A percentile compares a stretch with the other conserved stretches of the same genome.
These are phyloP conservation scores for Teleogryllus oceanicus DNA, from an alignment of 2,888 invertebrate species.

Conservation along the genomic window DNA sequence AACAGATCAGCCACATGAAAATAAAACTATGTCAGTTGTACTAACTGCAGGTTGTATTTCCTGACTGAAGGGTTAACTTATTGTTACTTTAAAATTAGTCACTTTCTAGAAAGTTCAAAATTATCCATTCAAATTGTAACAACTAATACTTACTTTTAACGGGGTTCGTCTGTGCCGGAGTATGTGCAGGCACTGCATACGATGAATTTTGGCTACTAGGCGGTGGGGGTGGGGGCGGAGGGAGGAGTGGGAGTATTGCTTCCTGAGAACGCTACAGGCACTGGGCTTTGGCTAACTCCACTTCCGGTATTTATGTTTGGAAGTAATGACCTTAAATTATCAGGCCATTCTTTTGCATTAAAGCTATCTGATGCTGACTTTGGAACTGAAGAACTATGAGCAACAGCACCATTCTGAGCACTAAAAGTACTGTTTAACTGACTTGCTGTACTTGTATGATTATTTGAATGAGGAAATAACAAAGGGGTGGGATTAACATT, in stretches of 20 bases:
- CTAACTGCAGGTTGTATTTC: no score
- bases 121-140: no score
- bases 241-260: neutral
- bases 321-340: constrained; percentile 47
- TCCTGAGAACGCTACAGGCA: constrained; percentile 25
- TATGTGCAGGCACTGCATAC: no score
- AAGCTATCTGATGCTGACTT: constrained; percentile 41
- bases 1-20: no score
- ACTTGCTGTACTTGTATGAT: constrained; percentile 20
- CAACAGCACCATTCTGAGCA: constrained; percentile 26
- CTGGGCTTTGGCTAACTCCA: constrained; percentile 12
- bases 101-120: no score
- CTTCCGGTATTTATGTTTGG: constrained; percentile 39
- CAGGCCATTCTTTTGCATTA: constrained; percentile 54
- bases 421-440: constrained; percentile 21
- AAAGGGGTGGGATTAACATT: constrained; percentile 19
- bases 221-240: neutral
- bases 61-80: no score
- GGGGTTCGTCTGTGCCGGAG: no score
- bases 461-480: constrained; percentile 12
- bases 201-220: no score
- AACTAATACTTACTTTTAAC: no score
- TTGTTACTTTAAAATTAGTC: no score
- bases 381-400: constrained; percentile 21
- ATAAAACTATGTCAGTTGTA: no score